A percentile compares a stretch with the other conserved stretches of the same genome.
These are phyloP conservation scores for Colletes collaris DNA, from an alignment of 2,888 invertebrate genomes.

Conservation along the genomic window DNA sequence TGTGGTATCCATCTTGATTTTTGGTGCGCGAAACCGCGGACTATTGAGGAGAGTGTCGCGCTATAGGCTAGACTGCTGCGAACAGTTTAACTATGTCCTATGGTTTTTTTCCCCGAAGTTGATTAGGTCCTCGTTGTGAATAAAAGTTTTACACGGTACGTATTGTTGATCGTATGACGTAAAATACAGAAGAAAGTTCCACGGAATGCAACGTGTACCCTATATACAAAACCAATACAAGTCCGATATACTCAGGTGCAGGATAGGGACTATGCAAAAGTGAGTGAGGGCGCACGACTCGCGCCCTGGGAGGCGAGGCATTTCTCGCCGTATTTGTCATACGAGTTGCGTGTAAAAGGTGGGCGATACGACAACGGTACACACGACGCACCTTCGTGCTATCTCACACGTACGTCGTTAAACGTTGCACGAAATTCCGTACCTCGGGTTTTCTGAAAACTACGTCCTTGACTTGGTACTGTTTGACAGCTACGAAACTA, in stretches of 20 bases:
- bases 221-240: slow-evolving; percentile 38
- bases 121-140: slow-evolving; percentile 49
- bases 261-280: slow-evolving; percentile 53
- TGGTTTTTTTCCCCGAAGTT: slow-evolving; percentile 44
- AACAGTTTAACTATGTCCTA: slow-evolving; percentile 61
- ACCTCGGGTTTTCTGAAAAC: slow-evolving; percentile 27
- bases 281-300: slow-evolving; percentile 74
- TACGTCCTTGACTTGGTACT: slow-evolving; percentile 52
- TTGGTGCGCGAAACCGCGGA: slow-evolving; percentile 55
- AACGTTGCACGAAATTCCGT: slow-evolving; percentile 34
- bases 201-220: slow-evolving; percentile 27
- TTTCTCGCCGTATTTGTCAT: slow-evolving; percentile 70
- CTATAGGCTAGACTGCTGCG: slow-evolving; percentile 41
- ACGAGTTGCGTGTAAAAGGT: slow-evolving; percentile 68
- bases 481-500: slow-evolving; percentile 68
- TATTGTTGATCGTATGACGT: slow-evolving; percentile 32
- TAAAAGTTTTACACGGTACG: slow-evolving; percentile 57
- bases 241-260: slow-evolving; percentile 55
- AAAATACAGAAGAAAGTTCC: slow-evolving; percentile 11
- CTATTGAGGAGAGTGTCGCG: slow-evolving; percentile 47
- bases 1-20: slow-evolving; percentile 72
- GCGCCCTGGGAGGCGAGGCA: slow-evolving; percentile 71
- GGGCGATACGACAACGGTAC: slow-evolving; percentile 58
- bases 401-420: slow-evolving; percentile 36
- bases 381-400: slow-evolving; percentile 37